phyloP scores from a whole-genome alignment of 2,888 invertebrate genomes.

The Archaeoteleia sp. region DNA sequence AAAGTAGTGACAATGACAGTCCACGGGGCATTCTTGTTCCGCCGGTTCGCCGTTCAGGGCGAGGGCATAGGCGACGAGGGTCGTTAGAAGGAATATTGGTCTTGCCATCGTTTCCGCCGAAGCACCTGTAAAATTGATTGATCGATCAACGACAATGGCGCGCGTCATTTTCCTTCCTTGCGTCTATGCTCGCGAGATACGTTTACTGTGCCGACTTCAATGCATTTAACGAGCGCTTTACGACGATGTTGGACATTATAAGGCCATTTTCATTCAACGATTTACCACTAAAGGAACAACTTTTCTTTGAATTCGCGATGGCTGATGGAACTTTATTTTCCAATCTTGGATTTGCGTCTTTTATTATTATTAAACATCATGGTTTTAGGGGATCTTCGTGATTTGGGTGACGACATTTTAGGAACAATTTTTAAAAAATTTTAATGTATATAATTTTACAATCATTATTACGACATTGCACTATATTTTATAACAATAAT shows the following conservation, averaged over 20 bases:
- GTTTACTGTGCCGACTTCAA: conserved; percentile 21
- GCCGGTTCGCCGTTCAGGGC: conserved; percentile 80
- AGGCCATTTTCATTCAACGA: conserved; percentile 38
- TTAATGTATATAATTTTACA: too few relatives aligned
- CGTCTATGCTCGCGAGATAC: conserved; percentile 15
- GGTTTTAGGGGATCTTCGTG: too few relatives aligned
- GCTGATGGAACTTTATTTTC: conserved; percentile 32
- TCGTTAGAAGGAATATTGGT: conserved; percentile 47
- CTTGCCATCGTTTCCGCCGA: conserved; percentile 55
- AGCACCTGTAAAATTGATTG: conserved; percentile 51
- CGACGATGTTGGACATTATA: conserved; percentile 45
- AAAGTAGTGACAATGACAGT: conserved; percentile 86
- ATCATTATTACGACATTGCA: too few relatives aligned
- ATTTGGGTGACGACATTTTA: too few relatives aligned
- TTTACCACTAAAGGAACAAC: conserved; percentile 10
- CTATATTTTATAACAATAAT: too few relatives aligned
- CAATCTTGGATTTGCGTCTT: too few relatives aligned
- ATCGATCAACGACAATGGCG: conserved; percentile 45
- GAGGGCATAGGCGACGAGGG: conserved; percentile 54
- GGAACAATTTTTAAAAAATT: too few relatives aligned
- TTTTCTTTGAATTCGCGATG: conserved; percentile 17
- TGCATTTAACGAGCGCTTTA: conserved; percentile 45
- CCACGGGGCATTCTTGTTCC: conserved; percentile 83
- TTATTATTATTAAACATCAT: too few relatives aligned
- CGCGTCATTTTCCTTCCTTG: conserved; percentile 3